Percentiles rank a stretch among this genome's conserved stretches.
These are phyloP conservation scores for Pluvialis apricaria DNA, from an alignment of 2,113 vertebrate genomes.

Conservation along the genomic window DNA sequence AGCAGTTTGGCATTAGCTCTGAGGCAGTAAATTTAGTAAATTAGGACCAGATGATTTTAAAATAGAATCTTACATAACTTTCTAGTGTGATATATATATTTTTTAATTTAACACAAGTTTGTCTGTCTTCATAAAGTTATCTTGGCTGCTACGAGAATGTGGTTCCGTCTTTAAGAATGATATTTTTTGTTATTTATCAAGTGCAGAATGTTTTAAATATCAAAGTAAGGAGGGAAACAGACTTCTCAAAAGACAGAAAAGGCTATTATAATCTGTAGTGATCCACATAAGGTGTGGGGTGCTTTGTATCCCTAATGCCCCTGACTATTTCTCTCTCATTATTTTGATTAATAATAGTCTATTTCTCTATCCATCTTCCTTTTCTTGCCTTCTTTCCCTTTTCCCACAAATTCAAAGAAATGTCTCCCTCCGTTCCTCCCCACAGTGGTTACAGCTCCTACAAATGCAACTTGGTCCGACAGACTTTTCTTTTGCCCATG, in stretches of 20 bases:
- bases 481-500: background rate
- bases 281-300: background rate
- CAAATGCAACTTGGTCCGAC: background rate
- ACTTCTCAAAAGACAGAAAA: background rate
- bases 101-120: slow-evolving; percentile 55
- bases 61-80: slow-evolving; percentile 82
- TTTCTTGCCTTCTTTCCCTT: background rate
- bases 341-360: background rate
- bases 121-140: slow-evolving; percentile 64
- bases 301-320: background rate
- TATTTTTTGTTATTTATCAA: slow-evolving; percentile 36
- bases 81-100: slow-evolving; percentile 30
- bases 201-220: background rate
- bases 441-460: background rate
- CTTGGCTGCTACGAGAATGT: slow-evolving; percentile 58
- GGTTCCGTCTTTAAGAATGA: background rate
- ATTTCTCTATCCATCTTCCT: background rate
- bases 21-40: slow-evolving; percentile 79
- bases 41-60: slow-evolving; percentile 81
- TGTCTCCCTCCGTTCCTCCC: background rate
- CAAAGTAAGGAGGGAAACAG: background rate
- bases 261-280: background rate
- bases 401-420: background rate
- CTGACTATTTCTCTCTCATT: background rate
- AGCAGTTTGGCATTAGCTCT: slow-evolving; percentile 71